Evolutionary conservation across 2,797 vertebrate genomes (phyloP).

Genomic region (Hemitrygon akajei): DNA sequence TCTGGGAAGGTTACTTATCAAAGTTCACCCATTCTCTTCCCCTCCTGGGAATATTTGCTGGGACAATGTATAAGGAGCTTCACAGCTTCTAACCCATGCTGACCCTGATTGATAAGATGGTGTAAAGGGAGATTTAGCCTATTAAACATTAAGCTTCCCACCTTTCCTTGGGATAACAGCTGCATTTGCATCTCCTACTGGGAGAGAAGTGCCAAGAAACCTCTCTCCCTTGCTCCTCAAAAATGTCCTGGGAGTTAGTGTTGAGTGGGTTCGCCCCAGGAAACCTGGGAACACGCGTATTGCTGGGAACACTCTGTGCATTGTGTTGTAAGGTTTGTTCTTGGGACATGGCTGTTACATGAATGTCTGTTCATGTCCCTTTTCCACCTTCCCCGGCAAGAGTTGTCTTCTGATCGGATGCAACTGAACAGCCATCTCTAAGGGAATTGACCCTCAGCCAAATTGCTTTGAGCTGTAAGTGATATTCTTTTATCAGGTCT

Average conservation of each 20-base stretch:
- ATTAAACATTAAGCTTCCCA: background rate
- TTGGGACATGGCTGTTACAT: no score
- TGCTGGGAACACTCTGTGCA: no score
- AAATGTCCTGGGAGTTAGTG: no score
- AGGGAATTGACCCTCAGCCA: background rate
- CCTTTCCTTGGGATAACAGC: no score
- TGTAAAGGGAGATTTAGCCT: background rate
- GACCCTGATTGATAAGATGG: background rate
- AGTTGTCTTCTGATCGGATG: background rate
- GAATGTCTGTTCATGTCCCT: background rate
- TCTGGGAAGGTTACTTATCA: background rate
- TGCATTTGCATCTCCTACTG: no score
- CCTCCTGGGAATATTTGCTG: no score
- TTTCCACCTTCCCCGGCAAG: background rate
- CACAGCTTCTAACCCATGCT: background rate
- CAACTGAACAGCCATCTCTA: background rate
- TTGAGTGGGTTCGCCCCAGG: no score
- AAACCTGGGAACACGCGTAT: no score
- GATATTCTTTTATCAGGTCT: no score
- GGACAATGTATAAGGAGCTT: background rate
- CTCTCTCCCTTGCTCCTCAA: no score
- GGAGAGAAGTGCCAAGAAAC: no score
- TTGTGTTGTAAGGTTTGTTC: background rate
- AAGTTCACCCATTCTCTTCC: background rate
- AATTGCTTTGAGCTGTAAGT: background rate